Evolutionary conservation across 2,888 invertebrate genomes (phyloP).

Genomic region (Sericinus montela): DNA sequence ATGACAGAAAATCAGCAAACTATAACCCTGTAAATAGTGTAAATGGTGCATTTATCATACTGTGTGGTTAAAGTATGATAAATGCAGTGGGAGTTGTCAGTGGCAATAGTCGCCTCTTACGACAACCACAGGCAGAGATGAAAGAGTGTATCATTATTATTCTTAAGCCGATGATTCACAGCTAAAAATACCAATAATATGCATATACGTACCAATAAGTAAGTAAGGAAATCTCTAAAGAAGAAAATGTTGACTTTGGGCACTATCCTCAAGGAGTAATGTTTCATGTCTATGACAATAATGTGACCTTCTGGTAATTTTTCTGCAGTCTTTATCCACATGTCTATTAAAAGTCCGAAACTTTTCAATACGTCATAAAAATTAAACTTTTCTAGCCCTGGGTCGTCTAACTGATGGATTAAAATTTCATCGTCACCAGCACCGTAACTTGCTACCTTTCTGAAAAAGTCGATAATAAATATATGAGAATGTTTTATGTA

Average conservation of each 20-base stretch:
- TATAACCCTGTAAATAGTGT: no score
- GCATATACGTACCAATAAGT: slow-evolving; percentile 48
- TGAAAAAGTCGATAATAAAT: slow-evolving; percentile 28
- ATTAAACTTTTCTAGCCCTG: slow-evolving; percentile 44
- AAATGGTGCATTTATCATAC: no score
- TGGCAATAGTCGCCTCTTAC: no score
- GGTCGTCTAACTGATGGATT: slow-evolving; percentile 49
- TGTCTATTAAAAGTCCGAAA: slow-evolving; percentile 47
- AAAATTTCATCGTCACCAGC: slow-evolving; percentile 48
- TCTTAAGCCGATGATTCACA: no score
- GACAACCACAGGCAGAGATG: no score
- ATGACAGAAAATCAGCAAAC: neutral
- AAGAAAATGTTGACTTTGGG: slow-evolving; percentile 56
- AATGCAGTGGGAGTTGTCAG: no score
- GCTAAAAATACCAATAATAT: no score
- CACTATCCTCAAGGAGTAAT: slow-evolving; percentile 45
- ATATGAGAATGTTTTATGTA: no score
- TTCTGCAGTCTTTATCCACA: slow-evolving; percentile 42
- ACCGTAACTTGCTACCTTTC: slow-evolving; percentile 39
- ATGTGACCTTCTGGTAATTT: slow-evolving; percentile 50
- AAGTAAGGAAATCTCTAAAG: slow-evolving; percentile 54
- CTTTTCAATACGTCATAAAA: slow-evolving; percentile 54
- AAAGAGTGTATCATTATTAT: no score
- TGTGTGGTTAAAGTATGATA: no score
- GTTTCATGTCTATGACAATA: slow-evolving; percentile 53